A percentile compares a stretch with the other conserved stretches of the same genome.
Conservation (phyloP, 2,888 invertebrate genomes). For the Thecocarcelia acutangulata region DNA sequence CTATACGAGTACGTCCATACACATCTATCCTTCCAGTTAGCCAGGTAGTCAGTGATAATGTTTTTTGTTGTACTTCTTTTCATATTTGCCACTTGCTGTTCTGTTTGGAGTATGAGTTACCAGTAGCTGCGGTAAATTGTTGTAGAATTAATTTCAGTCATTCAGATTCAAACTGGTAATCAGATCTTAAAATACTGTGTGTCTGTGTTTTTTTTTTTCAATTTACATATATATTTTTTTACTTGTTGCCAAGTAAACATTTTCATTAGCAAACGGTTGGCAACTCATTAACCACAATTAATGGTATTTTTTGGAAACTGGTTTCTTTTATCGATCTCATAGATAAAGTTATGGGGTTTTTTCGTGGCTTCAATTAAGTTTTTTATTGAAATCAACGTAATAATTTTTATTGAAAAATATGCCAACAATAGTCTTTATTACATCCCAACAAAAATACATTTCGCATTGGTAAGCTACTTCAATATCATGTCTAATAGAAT, state of each 20-base stretch:
- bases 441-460: no score
- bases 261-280: neutral
- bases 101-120: constrained; percentile 5
- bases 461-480: no score
- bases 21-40: constrained; percentile 4
- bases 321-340: no score
- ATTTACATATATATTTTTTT: neutral
- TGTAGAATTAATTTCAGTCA: neutral
- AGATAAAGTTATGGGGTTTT: no score
- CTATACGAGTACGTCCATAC: neutral
- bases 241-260: neutral
- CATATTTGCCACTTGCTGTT: constrained; percentile 9
- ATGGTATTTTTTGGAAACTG: no score
- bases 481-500: no score
- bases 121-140: constrained; percentile 22
- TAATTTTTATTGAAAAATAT: no score
- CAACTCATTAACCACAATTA: constrained; percentile 3
- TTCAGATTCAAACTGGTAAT: constrained; percentile 6
- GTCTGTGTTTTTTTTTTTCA: neutral
- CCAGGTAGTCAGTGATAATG: neutral
- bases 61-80: neutral
- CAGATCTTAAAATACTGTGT: neutral
- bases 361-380: no score
- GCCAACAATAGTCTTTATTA: no score
- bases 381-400: no score